Conservation (phyloP, 2,797 vertebrate genomes). For the Diceros bicornis region DNA sequence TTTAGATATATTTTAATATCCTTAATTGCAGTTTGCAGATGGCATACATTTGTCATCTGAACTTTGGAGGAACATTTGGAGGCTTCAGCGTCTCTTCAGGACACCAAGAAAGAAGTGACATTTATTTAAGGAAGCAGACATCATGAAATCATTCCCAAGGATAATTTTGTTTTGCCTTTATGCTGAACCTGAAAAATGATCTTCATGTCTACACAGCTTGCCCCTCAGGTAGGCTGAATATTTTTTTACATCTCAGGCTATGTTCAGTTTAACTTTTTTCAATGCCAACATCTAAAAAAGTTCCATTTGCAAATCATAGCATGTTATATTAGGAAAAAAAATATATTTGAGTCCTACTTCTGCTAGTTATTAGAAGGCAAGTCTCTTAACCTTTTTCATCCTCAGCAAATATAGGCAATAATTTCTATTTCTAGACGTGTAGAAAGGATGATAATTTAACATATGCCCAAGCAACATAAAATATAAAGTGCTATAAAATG, state of each 20-base stretch:
- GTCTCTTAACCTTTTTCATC: background rate
- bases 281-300: background rate
- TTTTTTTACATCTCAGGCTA: background rate
- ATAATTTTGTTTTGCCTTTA: slow-evolving; percentile 74
- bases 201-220: background rate
- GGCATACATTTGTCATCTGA: slow-evolving; percentile 82
- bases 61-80: slow-evolving; percentile 83
- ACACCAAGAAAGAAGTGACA: slow-evolving; percentile 76
- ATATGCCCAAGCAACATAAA: background rate
- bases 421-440: background rate
- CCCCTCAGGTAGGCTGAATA: slow-evolving; percentile 4
- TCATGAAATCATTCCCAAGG: slow-evolving; percentile 71
- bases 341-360: background rate
- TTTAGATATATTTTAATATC: slow-evolving; percentile 81
- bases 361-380: background rate
- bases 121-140: slow-evolving; percentile 74
- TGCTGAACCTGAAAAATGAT: slow-evolving; percentile 46
- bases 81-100: slow-evolving; percentile 78
- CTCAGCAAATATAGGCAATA: background rate
- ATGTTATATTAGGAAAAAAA: background rate
- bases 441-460: background rate
- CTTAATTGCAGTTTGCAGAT: slow-evolving; percentile 82
- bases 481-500: background rate
- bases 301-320: background rate
- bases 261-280: background rate